Conservation (phyloP, 1,140 invertebrate species). For the Bombyx mandarina region DNA sequence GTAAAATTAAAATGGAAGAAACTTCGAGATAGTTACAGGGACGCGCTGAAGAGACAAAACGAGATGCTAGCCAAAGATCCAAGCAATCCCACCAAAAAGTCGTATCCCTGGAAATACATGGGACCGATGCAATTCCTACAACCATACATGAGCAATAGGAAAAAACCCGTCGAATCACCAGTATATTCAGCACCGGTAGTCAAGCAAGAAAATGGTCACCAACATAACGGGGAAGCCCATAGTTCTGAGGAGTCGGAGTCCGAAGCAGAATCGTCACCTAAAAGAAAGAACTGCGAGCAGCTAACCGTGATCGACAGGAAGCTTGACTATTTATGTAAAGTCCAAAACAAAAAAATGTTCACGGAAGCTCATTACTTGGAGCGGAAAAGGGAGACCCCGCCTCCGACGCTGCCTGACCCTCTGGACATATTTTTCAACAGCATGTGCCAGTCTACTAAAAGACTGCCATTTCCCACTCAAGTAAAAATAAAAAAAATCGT, state of each 20-base stretch:
- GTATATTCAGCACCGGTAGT: slow-evolving; percentile 6
- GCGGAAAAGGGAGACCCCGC: slow-evolving; percentile 11
- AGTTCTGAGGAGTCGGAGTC: slow-evolving; percentile 36
- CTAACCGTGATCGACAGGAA: slow-evolving; percentile 39
- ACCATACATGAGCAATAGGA: slow-evolving; percentile 58
- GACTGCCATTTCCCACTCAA: slow-evolving; percentile 53
- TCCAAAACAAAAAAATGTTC: slow-evolving; percentile 28
- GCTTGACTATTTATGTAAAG: slow-evolving; percentile 44
- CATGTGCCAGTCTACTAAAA: slow-evolving; percentile 61
- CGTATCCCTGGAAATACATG: slow-evolving; percentile 61
- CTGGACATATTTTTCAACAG: slow-evolving; percentile 63
- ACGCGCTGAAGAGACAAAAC: slow-evolving; percentile 57
- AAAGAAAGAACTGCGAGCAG: slow-evolving; percentile 27
- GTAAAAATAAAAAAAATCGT: slow-evolving; percentile 51
- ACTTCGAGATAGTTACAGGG: slow-evolving; percentile 60
- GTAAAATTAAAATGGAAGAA: slow-evolving; percentile 66
- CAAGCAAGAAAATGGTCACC: slow-evolving; percentile 13
- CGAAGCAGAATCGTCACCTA: slow-evolving; percentile 32
- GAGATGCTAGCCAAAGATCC: slow-evolving; percentile 50
- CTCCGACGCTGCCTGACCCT: slow-evolving; percentile 33
- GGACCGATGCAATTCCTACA: slow-evolving; percentile 58
- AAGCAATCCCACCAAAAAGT: slow-evolving; percentile 31
- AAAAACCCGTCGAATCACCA: slow-evolving; percentile 23
- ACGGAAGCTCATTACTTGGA: slow-evolving; percentile 15
- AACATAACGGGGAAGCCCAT: slow-evolving; percentile 27